Conservation (phyloP, 2,797 vertebrate genomes). For the Eremophila alpestris region DNA sequence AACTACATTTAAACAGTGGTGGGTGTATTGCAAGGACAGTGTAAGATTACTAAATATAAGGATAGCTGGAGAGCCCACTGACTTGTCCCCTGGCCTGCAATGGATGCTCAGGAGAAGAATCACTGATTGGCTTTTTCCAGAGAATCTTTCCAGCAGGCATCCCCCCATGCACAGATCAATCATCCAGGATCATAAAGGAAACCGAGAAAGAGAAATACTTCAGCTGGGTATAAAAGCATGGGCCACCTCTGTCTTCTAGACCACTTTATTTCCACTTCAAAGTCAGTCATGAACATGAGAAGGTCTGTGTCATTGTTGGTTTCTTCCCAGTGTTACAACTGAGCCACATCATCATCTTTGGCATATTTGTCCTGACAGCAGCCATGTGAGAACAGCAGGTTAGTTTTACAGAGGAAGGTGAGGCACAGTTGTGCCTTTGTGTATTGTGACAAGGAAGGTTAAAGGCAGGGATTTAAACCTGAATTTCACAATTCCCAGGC, state of each 20-base stretch:
- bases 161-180: background rate
- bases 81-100: background rate
- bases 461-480: conserved; percentile 5
- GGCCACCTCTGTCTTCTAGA: background rate
- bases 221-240: background rate
- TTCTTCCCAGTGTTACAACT: background rate
- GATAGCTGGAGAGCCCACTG: background rate
- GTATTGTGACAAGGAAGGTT: conserved; percentile 4
- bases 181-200: background rate
- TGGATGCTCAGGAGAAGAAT: background rate
- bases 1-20: background rate
- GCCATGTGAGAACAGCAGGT: conserved; percentile 3
- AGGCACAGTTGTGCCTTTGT: background rate
- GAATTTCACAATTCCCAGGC: background rate
- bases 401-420: background rate
- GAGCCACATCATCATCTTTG: background rate
- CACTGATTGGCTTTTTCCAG: background rate
- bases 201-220: background rate
- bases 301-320: background rate
- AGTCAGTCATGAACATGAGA: background rate
- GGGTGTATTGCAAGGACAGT: background rate
- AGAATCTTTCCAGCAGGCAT: background rate
- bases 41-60: background rate
- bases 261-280: background rate
- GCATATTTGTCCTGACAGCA: background rate